These are phyloP conservation scores for Tenthredo livida DNA, from an alignment of 2,888 invertebrate species.

Conservation along the genomic window DNA sequence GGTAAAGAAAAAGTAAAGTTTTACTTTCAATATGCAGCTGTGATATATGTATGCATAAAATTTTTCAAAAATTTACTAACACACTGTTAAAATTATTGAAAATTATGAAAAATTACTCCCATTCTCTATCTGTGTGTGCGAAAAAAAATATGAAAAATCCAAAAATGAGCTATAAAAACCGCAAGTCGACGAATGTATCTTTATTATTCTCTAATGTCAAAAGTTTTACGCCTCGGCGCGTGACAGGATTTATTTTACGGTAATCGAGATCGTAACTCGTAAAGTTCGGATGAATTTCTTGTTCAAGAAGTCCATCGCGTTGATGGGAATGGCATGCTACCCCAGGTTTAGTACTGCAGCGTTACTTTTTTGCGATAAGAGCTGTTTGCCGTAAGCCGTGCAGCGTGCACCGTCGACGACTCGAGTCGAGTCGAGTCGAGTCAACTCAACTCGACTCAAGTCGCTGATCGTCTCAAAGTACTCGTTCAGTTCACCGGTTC, in stretches of 20 bases:
- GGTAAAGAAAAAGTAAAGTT: neutral
- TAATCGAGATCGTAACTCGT: slow-evolving; percentile 32
- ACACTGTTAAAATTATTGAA: no score
- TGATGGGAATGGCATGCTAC: neutral
- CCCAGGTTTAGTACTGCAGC: neutral
- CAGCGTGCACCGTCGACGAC: slow-evolving; percentile 1
- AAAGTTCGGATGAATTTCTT: slow-evolving; percentile 35
- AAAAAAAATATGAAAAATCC: neutral
- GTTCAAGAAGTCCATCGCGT: slow-evolving; percentile 26
- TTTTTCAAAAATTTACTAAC: neutral
- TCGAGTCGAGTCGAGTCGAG: neutral
- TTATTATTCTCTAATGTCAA: slow-evolving; percentile 18
- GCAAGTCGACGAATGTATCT: neutral
- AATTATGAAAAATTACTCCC: neutral
- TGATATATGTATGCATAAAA: neutral
- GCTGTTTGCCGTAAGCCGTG: slow-evolving; percentile 14
- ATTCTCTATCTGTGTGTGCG: neutral
- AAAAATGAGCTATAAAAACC: slow-evolving; percentile 1
- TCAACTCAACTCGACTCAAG: neutral
- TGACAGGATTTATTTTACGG: slow-evolving; percentile 35
- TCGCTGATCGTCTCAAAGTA: slow-evolving; percentile 1
- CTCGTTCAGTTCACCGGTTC: slow-evolving; percentile 31
- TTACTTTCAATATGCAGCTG: neutral
- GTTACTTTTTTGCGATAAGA: slow-evolving; percentile 27
- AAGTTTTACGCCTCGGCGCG: slow-evolving; percentile 25